A percentile compares a stretch with the other conserved stretches of the same genome.
Evolutionary conservation across 1,140 invertebrate genomes (phyloP).

Genomic region (Alviniconcha marisindica): DNA sequence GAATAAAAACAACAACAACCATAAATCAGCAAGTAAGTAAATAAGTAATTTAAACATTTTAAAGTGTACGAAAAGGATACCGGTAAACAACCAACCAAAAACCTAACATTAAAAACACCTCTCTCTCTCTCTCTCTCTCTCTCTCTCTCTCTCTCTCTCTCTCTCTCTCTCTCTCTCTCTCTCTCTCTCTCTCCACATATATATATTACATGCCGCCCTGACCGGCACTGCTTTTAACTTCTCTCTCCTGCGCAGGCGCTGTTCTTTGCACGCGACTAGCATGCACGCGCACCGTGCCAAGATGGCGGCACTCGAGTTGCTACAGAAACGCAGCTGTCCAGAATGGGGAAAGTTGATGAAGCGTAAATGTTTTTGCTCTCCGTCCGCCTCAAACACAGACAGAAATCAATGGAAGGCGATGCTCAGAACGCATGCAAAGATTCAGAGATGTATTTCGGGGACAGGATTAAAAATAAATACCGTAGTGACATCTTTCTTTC

Average conservation of each 20-base stretch:
- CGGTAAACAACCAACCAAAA: background rate
- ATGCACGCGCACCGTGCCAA: background rate
- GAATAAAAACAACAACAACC: too few species aligned
- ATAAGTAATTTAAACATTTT: too few species aligned
- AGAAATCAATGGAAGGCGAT: background rate
- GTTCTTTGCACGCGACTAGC: background rate
- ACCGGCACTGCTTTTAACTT: slow-evolving; percentile 26
- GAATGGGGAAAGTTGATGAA: slow-evolving; percentile 10
- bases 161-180: background rate
- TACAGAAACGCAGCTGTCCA: background rate
- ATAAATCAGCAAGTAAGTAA: too few species aligned
- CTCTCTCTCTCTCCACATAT: background rate
- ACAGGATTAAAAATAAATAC: slow-evolving; percentile 18
- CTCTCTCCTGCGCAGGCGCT: slow-evolving; percentile 10
- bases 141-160: too few species aligned
- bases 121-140: background rate
- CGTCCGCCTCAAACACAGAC: background rate
- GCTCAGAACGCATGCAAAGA: background rate
- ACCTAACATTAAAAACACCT: background rate
- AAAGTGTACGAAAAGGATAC: too few species aligned
- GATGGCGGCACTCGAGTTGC: background rate
- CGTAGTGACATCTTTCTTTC: background rate
- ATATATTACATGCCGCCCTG: background rate
- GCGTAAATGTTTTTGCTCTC: slow-evolving; percentile 10
- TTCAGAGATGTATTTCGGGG: background rate